phyloP scores from a whole-genome alignment of 1,140 invertebrate species.

The Saccostrea cuccullata region DNA sequence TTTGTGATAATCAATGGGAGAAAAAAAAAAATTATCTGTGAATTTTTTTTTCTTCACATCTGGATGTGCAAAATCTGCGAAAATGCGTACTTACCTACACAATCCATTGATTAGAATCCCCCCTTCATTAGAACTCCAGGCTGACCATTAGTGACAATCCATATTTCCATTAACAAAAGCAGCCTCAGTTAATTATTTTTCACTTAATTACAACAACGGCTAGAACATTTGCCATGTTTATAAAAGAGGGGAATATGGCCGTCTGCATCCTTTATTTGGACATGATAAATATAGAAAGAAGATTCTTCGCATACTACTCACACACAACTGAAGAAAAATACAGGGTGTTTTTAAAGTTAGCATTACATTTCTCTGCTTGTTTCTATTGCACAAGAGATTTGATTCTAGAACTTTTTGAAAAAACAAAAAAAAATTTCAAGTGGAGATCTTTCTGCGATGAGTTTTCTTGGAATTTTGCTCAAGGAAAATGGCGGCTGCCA shows the following conservation, averaged over 20 bases:
- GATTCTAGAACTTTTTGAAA: background rate
- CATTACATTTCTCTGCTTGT: background rate
- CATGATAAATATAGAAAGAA: constrained; percentile 36
- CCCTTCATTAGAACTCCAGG: background rate
- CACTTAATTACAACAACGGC: constrained; percentile 27
- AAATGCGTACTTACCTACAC: constrained; percentile 13
- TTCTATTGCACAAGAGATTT: background rate
- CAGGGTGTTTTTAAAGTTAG: constrained; percentile 33
- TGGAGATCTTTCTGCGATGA: background rate
- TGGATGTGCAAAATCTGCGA: constrained; percentile 5
- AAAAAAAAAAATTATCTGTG: too few species aligned
- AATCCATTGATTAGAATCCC: constrained; percentile 3
- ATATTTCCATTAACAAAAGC: constrained; percentile 5
- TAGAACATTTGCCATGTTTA: constrained; percentile 30
- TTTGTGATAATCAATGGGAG: background rate
- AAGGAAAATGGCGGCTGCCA: background rate
- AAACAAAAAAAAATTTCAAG: background rate
- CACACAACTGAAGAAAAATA: constrained; percentile 36
- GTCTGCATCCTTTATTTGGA: constrained; percentile 35
- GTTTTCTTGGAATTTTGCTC: constrained; percentile 6
- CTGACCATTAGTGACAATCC: constrained; percentile 19
- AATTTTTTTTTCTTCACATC: background rate
- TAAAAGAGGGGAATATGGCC: constrained; percentile 36
- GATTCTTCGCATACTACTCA: constrained; percentile 37
- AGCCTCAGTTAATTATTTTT: constrained; percentile 31